Percentiles rank a stretch among this genome's conserved stretches.
Evolutionary conservation across 2,888 invertebrate species (phyloP).

Genomic region (Aspidiotus destructor): DNA sequence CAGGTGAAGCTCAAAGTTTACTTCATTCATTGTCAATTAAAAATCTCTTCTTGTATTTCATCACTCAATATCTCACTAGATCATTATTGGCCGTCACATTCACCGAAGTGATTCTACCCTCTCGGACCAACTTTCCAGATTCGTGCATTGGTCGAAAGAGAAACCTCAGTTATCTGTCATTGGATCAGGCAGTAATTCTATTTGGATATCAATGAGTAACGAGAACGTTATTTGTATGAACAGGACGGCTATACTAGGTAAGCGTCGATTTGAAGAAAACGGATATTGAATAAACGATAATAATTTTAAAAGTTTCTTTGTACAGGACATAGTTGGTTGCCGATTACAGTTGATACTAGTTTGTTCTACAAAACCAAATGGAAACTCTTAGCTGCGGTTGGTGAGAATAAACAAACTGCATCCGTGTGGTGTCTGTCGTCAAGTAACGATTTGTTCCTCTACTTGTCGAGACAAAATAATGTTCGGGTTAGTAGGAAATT

Average conservation of each 20-base stretch:
- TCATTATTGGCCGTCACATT: not conserved
- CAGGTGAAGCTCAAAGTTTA: constrained; percentile 35
- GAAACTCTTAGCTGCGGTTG: constrained; percentile 15
- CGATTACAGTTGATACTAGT: constrained; percentile 10
- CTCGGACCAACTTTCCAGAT: constrained; percentile 18
- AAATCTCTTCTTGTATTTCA: not conserved
- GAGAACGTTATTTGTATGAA: constrained; percentile 1
- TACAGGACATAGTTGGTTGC: constrained; percentile 24
- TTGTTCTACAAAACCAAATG: constrained; percentile 9
- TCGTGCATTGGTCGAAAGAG: constrained; percentile 25
- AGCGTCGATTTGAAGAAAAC: not conserved
- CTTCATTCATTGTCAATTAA: not conserved
- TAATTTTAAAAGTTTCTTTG: not conserved
- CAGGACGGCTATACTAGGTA: not conserved
- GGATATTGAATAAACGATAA: too few species aligned
- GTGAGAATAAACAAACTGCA: not conserved
- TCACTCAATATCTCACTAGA: not conserved
- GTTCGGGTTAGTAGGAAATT: constrained; percentile 13
- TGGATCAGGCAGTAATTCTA: not conserved
- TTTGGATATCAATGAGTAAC: not conserved
- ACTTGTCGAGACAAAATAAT: not conserved
- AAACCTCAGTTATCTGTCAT: not conserved
- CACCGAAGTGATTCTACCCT: constrained; percentile 1
- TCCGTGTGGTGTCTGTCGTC: constrained; percentile 18
- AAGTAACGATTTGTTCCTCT: constrained; percentile 24